Evolutionary conservation across 1,140 invertebrate genomes (phyloP).

Genomic region (Zaprionus taronus): DNA sequence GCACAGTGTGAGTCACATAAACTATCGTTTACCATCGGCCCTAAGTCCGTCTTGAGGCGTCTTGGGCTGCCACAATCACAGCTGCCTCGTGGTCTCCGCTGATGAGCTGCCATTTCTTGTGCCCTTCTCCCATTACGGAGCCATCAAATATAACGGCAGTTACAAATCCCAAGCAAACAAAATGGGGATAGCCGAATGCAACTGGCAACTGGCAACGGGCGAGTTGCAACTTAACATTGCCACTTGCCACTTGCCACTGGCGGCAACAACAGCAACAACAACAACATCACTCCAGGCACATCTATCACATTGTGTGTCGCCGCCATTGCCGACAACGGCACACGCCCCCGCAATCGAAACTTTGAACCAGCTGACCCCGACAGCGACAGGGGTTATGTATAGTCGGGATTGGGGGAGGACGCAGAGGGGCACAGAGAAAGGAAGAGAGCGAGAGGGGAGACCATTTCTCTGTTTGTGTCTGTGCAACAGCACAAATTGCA

Average conservation of each 20-base stretch:
- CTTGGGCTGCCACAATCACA: constrained; percentile 4
- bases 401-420: neutral
- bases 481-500: constrained; percentile 72
- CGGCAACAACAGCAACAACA: neutral
- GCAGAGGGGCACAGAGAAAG: too few relatives aligned
- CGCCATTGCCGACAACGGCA: neutral
- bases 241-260: neutral
- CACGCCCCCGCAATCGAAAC: constrained; percentile 66
- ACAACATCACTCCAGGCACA: constrained; percentile 16
- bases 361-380: constrained; percentile 65
- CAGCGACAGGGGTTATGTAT: constrained; percentile 28
- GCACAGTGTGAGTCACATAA: neutral
- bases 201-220: neutral
- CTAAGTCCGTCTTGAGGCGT: neutral
- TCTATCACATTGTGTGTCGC: constrained; percentile 17
- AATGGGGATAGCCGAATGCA: neutral
- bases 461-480: constrained; percentile 3
- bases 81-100: neutral
- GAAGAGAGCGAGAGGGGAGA: neutral
- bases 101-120: neutral
- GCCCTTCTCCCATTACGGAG: neutral
- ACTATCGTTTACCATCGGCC: neutral
- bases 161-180: neutral
- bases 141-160: constrained; percentile 2
- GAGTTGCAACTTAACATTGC: neutral